These are phyloP conservation scores for Cistogaster globosa DNA, from an alignment of 2,888 invertebrate genomes.

Conservation along the genomic window DNA sequence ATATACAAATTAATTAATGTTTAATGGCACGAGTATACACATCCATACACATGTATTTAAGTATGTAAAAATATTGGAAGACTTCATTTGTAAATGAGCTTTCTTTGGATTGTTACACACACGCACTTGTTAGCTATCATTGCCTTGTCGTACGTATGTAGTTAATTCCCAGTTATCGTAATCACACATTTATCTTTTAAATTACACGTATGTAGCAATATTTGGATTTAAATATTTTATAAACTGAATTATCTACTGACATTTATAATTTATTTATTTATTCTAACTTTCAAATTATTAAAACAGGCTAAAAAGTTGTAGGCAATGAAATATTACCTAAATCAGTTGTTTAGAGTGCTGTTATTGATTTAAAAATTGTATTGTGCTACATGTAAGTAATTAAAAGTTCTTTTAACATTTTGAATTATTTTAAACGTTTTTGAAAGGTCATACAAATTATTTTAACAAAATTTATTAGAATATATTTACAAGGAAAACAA, in stretches of 20 bases:
- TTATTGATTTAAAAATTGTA: conserved; percentile 22
- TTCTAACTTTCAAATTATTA: conserved; percentile 16
- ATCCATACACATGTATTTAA: no score
- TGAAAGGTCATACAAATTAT: not conserved
- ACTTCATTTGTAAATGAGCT: no score
- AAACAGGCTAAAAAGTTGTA: conserved; percentile 17
- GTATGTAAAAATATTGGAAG: no score
- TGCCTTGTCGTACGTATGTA: not conserved
- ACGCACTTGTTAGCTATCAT: no score
- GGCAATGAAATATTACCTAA: conserved; percentile 6
- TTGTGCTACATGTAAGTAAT: no score
- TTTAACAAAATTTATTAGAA: no score
- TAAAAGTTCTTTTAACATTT: no score
- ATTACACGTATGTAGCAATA: conserved; percentile 23
- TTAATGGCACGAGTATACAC: not conserved
- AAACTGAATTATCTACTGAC: no score
- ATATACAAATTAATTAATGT: not conserved
- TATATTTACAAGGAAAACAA: no score
- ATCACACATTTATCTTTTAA: conserved; percentile 22
- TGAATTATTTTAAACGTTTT: not conserved
- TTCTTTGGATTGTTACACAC: no score
- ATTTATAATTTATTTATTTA: not conserved
- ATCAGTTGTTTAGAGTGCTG: not conserved
- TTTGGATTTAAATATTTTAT: conserved; percentile 28
- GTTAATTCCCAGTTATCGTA: not conserved